Conservation (phyloP, 2,797 vertebrate genomes). For the Bradypodion pumilum region DNA sequence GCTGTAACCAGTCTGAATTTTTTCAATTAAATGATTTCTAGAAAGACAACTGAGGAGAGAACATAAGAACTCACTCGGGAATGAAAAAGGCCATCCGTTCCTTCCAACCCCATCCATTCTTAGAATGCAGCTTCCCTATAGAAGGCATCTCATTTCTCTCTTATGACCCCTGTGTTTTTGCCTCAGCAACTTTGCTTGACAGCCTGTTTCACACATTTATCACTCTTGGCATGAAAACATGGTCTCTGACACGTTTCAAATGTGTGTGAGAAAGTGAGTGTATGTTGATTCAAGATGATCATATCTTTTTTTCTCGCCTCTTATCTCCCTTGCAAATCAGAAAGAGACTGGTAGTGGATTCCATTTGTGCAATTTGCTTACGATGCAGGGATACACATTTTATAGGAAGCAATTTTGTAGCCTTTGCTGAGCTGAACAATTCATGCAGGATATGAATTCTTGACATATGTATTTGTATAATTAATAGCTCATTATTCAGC, state of each 20-base stretch:
- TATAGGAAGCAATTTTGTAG: background rate
- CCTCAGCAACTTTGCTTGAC: constrained; percentile 55
- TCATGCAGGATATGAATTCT: background rate
- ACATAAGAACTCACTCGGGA: constrained; percentile 39
- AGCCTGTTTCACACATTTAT: constrained; percentile 57
- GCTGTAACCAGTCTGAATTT: constrained; percentile 26
- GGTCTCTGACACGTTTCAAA: constrained; percentile 40
- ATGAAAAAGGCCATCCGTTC: constrained; percentile 36
- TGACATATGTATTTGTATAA: background rate
- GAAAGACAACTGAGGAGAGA: constrained; percentile 50
- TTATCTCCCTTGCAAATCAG: constrained; percentile 4
- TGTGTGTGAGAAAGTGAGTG: background rate
- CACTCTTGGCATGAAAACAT: constrained; percentile 48
- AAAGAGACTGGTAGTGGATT: constrained; percentile 1
- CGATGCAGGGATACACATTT: background rate
- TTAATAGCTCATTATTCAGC: background rate
- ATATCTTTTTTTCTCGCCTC: background rate
- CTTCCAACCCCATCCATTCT: constrained; percentile 54
- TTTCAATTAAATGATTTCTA: constrained; percentile 51
- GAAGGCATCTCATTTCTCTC: constrained; percentile 59
- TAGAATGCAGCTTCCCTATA: constrained; percentile 28
- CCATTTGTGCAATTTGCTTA: background rate
- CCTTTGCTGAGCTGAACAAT: background rate
- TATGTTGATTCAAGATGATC: constrained; percentile 31
- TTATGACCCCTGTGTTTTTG: constrained; percentile 45